phyloP scores from a whole-genome alignment of 1,140 invertebrate species.

The Drosophila tristis region DNA sequence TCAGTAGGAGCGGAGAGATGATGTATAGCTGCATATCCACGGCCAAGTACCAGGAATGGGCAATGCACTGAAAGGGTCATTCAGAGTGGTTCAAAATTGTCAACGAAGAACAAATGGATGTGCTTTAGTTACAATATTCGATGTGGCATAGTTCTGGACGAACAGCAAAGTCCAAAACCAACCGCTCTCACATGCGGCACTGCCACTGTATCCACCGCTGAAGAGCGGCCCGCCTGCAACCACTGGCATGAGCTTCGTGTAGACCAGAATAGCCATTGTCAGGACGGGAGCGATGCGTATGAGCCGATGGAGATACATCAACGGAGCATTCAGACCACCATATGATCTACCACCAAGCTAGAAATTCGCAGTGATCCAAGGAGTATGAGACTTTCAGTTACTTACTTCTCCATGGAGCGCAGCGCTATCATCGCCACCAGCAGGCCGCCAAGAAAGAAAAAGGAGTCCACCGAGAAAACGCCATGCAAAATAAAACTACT shows the following conservation, averaged over 20 bases:
- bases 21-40: conserved; percentile 94
- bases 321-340: conserved; percentile 56
- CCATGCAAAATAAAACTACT: conserved; percentile 86
- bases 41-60: conserved; percentile 94
- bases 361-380: background rate
- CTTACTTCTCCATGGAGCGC: conserved; percentile 87
- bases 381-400: conserved; percentile 55
- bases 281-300: conserved; percentile 57
- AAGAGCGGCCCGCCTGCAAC: conserved; percentile 50
- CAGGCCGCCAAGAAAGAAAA: conserved; percentile 88
- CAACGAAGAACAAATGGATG: no score
- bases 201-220: conserved; percentile 31
- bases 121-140: conserved; percentile 21
- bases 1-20: conserved; percentile 89
- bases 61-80: conserved; percentile 89
- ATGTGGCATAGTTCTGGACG: conserved; percentile 61
- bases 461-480: conserved; percentile 88
- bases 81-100: background rate
- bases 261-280: conserved; percentile 52
- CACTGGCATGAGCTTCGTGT: conserved; percentile 37
- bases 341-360: conserved; percentile 23
- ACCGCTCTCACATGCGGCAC: conserved; percentile 53
- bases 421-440: conserved; percentile 87
- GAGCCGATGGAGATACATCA: conserved; percentile 70
- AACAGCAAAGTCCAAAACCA: conserved; percentile 66